Conservation (phyloP, 2,113 vertebrate genomes). For the Nannobrachium achirus region DNA sequence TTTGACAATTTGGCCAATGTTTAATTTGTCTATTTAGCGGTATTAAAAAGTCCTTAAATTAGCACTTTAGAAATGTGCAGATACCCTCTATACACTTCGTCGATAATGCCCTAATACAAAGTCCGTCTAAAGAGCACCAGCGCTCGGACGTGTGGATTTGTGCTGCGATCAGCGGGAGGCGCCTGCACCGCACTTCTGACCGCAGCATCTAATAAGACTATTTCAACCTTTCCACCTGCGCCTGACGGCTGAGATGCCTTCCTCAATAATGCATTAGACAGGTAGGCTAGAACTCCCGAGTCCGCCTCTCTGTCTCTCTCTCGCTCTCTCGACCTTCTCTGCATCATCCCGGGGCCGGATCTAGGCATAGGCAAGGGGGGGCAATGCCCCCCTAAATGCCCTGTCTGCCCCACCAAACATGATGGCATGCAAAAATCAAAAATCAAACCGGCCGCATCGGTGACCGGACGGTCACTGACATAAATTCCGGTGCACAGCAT, state of each 20-base stretch:
- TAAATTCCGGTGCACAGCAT: too few relatives aligned
- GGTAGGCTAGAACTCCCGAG: conserved; percentile 70
- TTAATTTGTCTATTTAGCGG: too few relatives aligned
- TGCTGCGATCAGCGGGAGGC: conserved; percentile 71
- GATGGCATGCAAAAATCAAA: too few relatives aligned
- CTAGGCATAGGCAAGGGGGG: too few relatives aligned
- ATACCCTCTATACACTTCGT: conserved; percentile 41
- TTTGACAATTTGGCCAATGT: too few relatives aligned
- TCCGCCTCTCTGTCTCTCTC: conserved; percentile 12
- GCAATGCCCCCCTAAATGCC: too few relatives aligned
- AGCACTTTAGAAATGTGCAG: too few relatives aligned
- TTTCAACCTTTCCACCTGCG: conserved; percentile 75
- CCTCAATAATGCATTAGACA: conserved; percentile 83
- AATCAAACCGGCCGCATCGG: too few relatives aligned
- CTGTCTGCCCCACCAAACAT: too few relatives aligned
- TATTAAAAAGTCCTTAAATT: too few relatives aligned
- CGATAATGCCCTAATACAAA: conserved; percentile 34
- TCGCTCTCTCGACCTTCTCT: background rate
- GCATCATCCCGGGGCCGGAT: background rate
- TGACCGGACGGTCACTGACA: too few relatives aligned
- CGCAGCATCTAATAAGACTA: conserved; percentile 71
- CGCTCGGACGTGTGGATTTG: conserved; percentile 55
- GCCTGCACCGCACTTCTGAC: conserved; percentile 56
- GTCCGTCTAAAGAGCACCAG: conserved; percentile 5
- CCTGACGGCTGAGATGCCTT: conserved; percentile 76